Conservation (phyloP, 2,113 vertebrate species). For the Semicossyphus pulcher region DNA sequence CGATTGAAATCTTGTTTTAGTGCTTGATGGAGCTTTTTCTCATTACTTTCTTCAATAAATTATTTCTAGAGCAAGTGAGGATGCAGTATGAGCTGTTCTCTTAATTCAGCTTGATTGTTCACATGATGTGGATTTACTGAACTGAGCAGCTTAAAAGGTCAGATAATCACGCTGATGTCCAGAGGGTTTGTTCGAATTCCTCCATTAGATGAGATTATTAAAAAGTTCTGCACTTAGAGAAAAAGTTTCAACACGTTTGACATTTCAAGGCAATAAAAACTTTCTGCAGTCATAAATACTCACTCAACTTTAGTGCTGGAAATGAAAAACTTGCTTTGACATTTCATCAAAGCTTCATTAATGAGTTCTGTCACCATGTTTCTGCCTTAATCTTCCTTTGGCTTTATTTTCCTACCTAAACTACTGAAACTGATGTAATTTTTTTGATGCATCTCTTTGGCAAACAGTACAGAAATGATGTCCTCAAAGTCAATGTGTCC, state of each 20-base stretch:
- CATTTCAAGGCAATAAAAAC: constrained; percentile 32
- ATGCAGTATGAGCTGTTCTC: too few relatives aligned
- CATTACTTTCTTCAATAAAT: too few relatives aligned
- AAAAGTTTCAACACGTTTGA: background rate
- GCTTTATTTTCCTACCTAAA: background rate
- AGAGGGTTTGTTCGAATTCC: background rate
- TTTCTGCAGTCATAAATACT: background rate
- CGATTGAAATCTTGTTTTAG: too few relatives aligned
- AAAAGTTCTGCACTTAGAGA: background rate
- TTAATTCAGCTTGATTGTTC: too few relatives aligned
- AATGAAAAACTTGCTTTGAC: constrained; percentile 15
- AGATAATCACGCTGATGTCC: background rate
- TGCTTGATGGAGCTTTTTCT: too few relatives aligned
- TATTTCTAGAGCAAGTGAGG: too few relatives aligned
- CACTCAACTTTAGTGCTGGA: background rate
- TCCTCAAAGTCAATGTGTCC: too few relatives aligned
- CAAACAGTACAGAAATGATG: too few relatives aligned
- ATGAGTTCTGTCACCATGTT: background rate
- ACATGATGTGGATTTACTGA: background rate
- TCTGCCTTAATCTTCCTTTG: background rate
- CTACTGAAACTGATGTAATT: too few relatives aligned
- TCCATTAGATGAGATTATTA: background rate
- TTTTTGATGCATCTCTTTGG: too few relatives aligned
- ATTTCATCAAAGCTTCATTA: constrained; percentile 22
- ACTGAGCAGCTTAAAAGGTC: background rate